Percentiles rank a stretch among this genome's conserved stretches.
Evolutionary conservation across 2,888 invertebrate species (phyloP).

Genomic region (Cataglyphis altisquamis): DNA sequence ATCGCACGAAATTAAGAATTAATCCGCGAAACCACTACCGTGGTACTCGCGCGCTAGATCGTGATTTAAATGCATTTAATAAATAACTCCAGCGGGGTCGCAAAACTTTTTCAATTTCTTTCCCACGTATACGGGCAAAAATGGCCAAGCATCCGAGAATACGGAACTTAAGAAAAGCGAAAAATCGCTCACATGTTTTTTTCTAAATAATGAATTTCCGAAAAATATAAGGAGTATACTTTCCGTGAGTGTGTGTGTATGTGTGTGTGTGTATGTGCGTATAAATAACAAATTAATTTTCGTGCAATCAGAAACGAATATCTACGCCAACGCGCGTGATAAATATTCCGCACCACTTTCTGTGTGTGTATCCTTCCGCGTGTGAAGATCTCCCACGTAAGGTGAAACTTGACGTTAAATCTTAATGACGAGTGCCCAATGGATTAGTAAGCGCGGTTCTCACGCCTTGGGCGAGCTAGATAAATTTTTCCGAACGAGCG

Average conservation of each 20-base stretch:
- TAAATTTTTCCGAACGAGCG: slow-evolving; percentile 25
- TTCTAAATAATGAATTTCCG: slow-evolving; percentile 9
- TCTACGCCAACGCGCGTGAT: slow-evolving; percentile 42
- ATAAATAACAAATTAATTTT: slow-evolving; percentile 41
- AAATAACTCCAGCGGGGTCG: neutral
- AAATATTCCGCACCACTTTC: slow-evolving; percentile 33
- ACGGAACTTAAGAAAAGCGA: neutral
- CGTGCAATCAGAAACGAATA: slow-evolving; percentile 35
- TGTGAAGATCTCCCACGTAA: slow-evolving; percentile 72
- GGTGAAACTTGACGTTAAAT: slow-evolving; percentile 67
- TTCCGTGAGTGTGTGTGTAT: neutral
- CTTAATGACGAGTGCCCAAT: slow-evolving; percentile 16
- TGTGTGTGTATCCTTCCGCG: slow-evolving; percentile 57
- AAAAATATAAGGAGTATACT: slow-evolving; percentile 25
- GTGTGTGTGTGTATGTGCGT: neutral
- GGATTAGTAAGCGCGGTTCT: slow-evolving; percentile 23
- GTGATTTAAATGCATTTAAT: slow-evolving; percentile 14
- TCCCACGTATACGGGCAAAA: slow-evolving; percentile 18
- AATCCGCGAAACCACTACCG: slow-evolving; percentile 38
- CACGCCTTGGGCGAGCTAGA: slow-evolving; percentile 31
- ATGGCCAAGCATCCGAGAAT: slow-evolving; percentile 29
- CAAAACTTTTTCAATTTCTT: slow-evolving; percentile 21
- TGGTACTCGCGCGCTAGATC: neutral
- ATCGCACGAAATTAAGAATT: slow-evolving; percentile 51
- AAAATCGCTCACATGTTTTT: slow-evolving; percentile 8